A percentile compares a stretch with the other conserved stretches of the same genome.
Evolutionary conservation across 2,113 vertebrate genomes (phyloP).

Genomic region (Gambusia affinis): DNA sequence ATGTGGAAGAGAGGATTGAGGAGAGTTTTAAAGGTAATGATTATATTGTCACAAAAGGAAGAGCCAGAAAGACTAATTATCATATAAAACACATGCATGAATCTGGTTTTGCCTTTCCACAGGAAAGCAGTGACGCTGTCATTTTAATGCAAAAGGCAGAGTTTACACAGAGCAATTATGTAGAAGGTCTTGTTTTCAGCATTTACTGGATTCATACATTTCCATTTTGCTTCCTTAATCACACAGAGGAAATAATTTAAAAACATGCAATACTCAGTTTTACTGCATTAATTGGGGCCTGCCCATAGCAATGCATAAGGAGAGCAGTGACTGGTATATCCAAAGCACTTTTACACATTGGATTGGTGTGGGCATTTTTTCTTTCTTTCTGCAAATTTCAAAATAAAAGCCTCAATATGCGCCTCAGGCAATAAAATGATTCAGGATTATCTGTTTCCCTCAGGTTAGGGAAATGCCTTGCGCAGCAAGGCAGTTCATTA

Average conservation of each 20-base stretch:
- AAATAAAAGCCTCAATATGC: too few relatives aligned
- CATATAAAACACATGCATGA: conserved; percentile 38
- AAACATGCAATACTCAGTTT: neutral
- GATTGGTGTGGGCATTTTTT: too few relatives aligned
- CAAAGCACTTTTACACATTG: too few relatives aligned
- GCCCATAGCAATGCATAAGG: too few relatives aligned
- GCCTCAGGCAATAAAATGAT: too few relatives aligned
- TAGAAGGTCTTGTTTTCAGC: neutral
- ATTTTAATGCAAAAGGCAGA: neutral
- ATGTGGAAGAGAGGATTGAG: conserved; percentile 14
- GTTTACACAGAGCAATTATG: neutral
- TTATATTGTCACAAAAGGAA: conserved; percentile 56
- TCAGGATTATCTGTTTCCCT: too few relatives aligned
- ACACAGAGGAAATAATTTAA: neutral
- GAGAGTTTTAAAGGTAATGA: conserved; percentile 54
- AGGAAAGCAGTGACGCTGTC: conserved; percentile 12
- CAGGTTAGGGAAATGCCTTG: too few relatives aligned
- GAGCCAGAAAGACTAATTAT: conserved; percentile 56
- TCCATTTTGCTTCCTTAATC: neutral
- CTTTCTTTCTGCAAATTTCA: too few relatives aligned
- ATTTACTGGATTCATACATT: neutral
- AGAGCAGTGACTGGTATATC: too few relatives aligned
- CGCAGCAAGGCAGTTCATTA: too few relatives aligned
- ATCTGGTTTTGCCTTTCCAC: conserved; percentile 4
- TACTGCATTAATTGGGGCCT: neutral